Base-by-base conservation (phyloP, 2,797 vertebrate genomes). In the Lepus oiostolus region DNA sequence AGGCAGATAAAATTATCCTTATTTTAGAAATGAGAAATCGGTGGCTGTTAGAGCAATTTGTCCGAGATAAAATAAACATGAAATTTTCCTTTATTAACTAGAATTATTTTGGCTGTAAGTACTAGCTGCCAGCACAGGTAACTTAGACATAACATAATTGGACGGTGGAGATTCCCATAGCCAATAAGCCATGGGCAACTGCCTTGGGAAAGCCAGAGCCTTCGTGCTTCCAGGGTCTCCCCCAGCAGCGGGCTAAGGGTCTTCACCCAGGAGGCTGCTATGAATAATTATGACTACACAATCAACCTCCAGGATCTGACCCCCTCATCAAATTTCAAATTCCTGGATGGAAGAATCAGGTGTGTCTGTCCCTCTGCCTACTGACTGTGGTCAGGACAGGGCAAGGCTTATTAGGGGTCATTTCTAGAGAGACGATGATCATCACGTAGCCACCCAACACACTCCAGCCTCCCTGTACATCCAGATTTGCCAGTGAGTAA, bases 21-120 rank as follows among this genome's bases (percentile, higher is more conserved):
- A 6, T 81, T 90, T 85, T 84, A 70, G 70, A 80, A 82, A 83
- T 24, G 81, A 93, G 74, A 71, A 63, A 35, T 75, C 47, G 58
- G 26, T 71, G 70, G 50, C 77, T 85, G 4, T 77, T 86, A 68
- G 12, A 87, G 24, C n/a, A 3, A 88, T 92, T 88, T 93, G 28
- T 24, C 60, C 38, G 63, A 35, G 26, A 32, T 68, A 58, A 77
- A 70, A 88, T 58, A 91, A 86, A 84, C 42, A 91, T 80, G 71
- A 77, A 10, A 50, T 91, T 94, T 72, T 86, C 88, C 54, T 90
- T 71, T 94, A 74, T 65, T 82, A 71, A 87, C 30, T 85, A 77
- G 91, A 90, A 93, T 94, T 75, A 85, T 52, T 75, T 90, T 67
- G 74, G 47, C 77, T 94, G 30, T 42, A 58, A 94, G 58, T 60